Base-by-base conservation (phyloP, 2,113 vertebrate species). In the Cyprinodon variegatus region DNA sequence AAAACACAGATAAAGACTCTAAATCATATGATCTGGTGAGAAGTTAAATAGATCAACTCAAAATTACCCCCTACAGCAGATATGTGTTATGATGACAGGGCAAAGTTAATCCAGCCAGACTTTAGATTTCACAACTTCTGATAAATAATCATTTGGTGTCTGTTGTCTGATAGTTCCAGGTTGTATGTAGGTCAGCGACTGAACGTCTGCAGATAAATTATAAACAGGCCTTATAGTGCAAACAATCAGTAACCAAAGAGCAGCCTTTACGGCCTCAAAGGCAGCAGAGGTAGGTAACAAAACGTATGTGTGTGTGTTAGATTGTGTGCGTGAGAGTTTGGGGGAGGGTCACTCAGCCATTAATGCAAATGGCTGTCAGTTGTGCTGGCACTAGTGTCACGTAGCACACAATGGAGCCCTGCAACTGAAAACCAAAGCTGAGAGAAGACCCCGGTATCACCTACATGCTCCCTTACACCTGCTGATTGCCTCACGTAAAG, bases 371-470 rank as follows among this genome's bases (percentile, higher is more conserved):
- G 62, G 78, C 4, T 76, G 78, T 76, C 78, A 72, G 89, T 71
- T 15, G 64, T 76, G 64, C 60, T 10, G 69, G 76, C 76, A 67
- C 81, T 70, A 89, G 87, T 90, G 88, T 92, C 89, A 88, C 83
- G 66, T 89, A 90, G 70, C 88, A 89, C 74, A 85, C 83, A 83
- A 90, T 62, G 82, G 72, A 88, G 71, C 66, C 87, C 68, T 87
- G 82, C 83, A 90, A 89, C 87, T 75, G 76, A 89, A 90, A 92
- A 89, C 89, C 85, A 74, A 83, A 90, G 90, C 82, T 65, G 68
- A 79, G 75, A 76, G 73, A 74, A 82, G 71, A 66, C 17, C 37
- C 7, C 73, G 77, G 81, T 90, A 79, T 91, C 71, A 11, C 40
- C 72, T 81, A 36, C 68, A 73, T 45, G 74, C 74, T 76, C 65